phyloP scores from a whole-genome alignment of 2,888 invertebrate species.

The Pseudococcus viburni region DNA sequence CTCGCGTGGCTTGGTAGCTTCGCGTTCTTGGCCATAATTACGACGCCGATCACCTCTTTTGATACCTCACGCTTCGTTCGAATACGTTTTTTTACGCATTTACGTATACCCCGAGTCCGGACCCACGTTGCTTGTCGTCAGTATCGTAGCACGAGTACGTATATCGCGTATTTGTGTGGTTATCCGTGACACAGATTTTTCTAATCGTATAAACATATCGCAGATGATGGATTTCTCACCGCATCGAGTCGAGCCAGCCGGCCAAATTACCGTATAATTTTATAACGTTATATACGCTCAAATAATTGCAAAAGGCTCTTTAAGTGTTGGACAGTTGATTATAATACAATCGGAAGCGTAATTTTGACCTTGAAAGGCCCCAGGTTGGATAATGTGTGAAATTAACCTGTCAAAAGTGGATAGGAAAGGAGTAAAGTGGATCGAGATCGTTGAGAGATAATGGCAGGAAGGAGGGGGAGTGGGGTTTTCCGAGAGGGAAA shows the following conservation, averaged over 20 bases:
- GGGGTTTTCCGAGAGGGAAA: too few relatives aligned
- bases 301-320: background rate
- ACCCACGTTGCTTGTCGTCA: background rate
- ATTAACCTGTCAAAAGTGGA: too few relatives aligned
- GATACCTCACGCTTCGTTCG: background rate
- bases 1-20: background rate
- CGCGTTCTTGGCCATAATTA: background rate
- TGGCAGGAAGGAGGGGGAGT: too few relatives aligned
- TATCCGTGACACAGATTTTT: slow-evolving; percentile 54
- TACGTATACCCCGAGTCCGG: background rate
- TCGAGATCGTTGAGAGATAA: too few relatives aligned
- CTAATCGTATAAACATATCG: slow-evolving; percentile 15
- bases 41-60: background rate
- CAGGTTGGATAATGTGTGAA: too few relatives aligned
- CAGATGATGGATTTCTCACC: slow-evolving; percentile 18
- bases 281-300: background rate
- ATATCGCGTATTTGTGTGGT: background rate
- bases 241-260: too few relatives aligned
- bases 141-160: background rate
- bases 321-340: background rate
- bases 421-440: too few relatives aligned
- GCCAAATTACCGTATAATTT: slow-evolving; percentile 4
- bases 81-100: background rate
- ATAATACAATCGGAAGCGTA: too few relatives aligned
- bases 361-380: too few relatives aligned